phyloP scores from a whole-genome alignment of 2,888 invertebrate genomes.

The Carterocephalus palaemon region DNA sequence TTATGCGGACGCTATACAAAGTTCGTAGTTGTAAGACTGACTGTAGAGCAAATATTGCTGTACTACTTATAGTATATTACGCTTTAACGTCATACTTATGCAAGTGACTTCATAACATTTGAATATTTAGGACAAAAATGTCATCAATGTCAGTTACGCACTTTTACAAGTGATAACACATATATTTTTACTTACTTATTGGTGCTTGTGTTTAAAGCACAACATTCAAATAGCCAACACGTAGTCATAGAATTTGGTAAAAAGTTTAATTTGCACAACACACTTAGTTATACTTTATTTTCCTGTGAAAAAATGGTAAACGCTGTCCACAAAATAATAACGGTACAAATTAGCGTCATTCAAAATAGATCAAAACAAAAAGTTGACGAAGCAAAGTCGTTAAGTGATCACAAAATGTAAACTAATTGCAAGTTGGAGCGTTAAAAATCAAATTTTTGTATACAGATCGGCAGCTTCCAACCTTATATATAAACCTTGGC shows the following conservation, averaged over 20 bases:
- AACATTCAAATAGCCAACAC: too few species aligned
- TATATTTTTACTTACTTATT: too few species aligned
- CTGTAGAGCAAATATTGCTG: too few species aligned
- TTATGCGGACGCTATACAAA: conserved; percentile 6
- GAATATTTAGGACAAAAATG: conserved; percentile 1
- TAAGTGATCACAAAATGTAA: conserved; percentile 4
- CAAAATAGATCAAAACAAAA: conserved; percentile 15
- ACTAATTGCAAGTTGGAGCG: conserved; percentile 8
- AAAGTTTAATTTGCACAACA: too few species aligned
- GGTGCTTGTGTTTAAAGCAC: too few species aligned
- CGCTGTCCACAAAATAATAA: too few species aligned
- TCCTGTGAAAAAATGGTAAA: too few species aligned
- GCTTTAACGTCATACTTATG: conserved; percentile 10
- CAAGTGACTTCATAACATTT: conserved; percentile 7
- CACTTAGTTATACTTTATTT: too few species aligned
- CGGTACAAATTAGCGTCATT: not conserved
- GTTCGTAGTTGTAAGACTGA: too few species aligned
- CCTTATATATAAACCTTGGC: conserved; percentile 75
- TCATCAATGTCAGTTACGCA: conserved; percentile 2
- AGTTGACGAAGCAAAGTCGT: conserved; percentile 11
- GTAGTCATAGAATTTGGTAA: too few species aligned
- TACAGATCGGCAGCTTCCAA: conserved; percentile 55
- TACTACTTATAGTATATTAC: conserved; percentile 26
- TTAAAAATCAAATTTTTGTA: conserved; percentile 41
- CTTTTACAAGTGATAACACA: too few species aligned